Percentiles rank a stretch among this genome's conserved stretches.
Evolutionary conservation across 1,140 invertebrate species (phyloP).

Genomic region (Lamellibrachia luymesi): DNA sequence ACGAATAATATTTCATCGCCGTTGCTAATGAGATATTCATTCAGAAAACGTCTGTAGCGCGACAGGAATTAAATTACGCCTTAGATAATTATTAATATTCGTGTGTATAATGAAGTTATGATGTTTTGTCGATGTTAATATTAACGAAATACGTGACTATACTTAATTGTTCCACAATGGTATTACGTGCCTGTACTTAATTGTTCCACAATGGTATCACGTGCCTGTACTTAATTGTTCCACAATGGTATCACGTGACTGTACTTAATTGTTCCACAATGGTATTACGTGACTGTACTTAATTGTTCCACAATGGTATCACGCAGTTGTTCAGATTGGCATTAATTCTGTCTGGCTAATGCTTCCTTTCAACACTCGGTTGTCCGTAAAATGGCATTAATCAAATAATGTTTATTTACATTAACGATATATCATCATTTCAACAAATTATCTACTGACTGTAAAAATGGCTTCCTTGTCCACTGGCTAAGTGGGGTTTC

Average conservation of each 20-base stretch:
- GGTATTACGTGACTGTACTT: no score
- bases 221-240: neutral
- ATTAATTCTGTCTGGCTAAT: neutral
- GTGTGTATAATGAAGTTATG: neutral
- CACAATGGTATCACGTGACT: neutral
- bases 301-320: neutral
- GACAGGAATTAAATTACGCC: neutral
- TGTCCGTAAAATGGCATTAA: neutral
- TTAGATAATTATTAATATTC: neutral
- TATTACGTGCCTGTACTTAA: neutral
- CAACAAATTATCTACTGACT: neutral
- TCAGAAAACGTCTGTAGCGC: neutral
- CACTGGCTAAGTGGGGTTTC: no score
- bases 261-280: neutral
- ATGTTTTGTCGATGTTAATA: neutral
- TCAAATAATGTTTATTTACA: neutral
- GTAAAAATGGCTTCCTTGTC: no score
- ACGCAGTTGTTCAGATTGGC: neutral
- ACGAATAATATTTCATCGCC: neutral
- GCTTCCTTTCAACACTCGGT: neutral
- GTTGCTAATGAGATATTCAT: neutral
- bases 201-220: neutral
- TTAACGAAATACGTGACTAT: neutral
- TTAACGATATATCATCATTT: neutral
- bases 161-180: neutral